Evolutionary conservation across 2,888 invertebrate species (phyloP), one percentile per base, ranked within the genome.

Genomic region (Agriopis leucophaearia): DNA sequence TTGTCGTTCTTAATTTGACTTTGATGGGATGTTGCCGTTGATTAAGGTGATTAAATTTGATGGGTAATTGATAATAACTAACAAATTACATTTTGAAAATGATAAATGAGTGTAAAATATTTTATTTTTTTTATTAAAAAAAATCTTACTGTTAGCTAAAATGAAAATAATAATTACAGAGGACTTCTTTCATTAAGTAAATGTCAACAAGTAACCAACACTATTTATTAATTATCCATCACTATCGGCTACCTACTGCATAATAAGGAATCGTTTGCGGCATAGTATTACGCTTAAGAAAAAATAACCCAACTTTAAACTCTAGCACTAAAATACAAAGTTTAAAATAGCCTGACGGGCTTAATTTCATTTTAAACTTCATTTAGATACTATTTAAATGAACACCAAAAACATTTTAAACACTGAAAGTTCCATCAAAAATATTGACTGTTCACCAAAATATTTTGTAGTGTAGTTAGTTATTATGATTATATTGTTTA

Each of bases 1-100:
- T 61, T 57, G 27, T 69, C 68, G 64, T 68, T 72, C 59, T 52
- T 61, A 65, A 60, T 75, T 73, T 64, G 56, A 69, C 58, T 71
- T 64, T 56, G 45, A 66, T 44, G 16, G 13, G 36, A 56, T 42
- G 62, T 16, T 45, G 42, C 6, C 15, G 44, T 16, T 54, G 16
- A 52, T 62, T 36, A 35, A 6, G 35, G 52, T 35, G 1, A 62
- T 18, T 45, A 54, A 13, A 54, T 59, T 40, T 59, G 8, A 16
- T 47, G 58, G 8, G 15, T 35, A 15, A 38, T 42, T n/a, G 50
- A 13, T 27, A 44, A 18, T 16, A 16, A 36, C 9, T 15, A 16
- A 7, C 1, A 54, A 54, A 38, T 36, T 36, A 7, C 15, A 4
- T n/a, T 38, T 36, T 52, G 6, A 52, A 52, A 38, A 38, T 52